A percentile compares a stretch with the other conserved stretches of the same genome.
Conservation (phyloP, 2,113 vertebrate genomes). For the Cisticola juncidis region DNA sequence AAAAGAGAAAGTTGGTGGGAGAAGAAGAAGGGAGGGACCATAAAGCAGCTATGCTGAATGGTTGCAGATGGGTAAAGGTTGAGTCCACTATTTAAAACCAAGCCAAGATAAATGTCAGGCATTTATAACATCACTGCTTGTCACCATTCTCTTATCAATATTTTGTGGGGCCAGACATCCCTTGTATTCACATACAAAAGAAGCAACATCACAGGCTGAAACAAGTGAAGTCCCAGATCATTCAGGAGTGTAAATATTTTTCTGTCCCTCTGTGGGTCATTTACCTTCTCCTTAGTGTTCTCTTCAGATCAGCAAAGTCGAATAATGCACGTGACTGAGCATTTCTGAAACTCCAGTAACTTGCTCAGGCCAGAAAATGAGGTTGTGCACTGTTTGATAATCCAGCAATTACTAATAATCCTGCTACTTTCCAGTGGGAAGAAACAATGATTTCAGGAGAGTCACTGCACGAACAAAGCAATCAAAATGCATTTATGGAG, state of each 20-base stretch:
- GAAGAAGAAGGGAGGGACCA: background rate
- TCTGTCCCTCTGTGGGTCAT: background rate
- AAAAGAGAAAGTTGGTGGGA: background rate
- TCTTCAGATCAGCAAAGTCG: background rate
- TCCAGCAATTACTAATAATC: background rate
- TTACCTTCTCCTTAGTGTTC: background rate
- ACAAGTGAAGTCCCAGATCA: background rate
- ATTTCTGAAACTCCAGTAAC: background rate
- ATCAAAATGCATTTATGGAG: constrained; percentile 1
- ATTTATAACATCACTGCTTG: background rate
- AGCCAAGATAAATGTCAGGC: background rate
- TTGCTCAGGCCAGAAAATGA: constrained; percentile 27
- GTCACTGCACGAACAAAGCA: constrained; percentile 25
- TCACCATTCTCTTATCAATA: background rate
- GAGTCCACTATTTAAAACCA: background rate
- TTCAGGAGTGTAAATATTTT: background rate
- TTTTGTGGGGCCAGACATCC: background rate
- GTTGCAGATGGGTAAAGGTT: background rate
- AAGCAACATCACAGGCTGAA: background rate
- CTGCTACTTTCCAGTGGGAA: constrained; percentile 14
- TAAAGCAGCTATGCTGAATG: background rate
- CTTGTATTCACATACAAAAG: background rate
- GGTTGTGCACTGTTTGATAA: constrained; percentile 9
- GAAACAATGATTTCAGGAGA: constrained; percentile 4
- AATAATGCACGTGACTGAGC: background rate